phyloP scores from a whole-genome alignment of 2,888 invertebrate species.

The Trichopria drosophilae region DNA sequence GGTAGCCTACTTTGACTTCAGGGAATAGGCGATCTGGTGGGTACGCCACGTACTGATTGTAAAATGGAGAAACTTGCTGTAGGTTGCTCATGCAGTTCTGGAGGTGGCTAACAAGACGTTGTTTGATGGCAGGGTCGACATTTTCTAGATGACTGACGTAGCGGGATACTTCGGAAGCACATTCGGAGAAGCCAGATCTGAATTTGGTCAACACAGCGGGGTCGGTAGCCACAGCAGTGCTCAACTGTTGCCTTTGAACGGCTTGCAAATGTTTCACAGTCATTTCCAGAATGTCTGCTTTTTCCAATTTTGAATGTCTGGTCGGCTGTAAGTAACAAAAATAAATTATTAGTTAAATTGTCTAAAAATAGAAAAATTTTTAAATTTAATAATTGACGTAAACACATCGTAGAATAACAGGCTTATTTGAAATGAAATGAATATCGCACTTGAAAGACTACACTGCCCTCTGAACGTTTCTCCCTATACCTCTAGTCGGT shows the following conservation, averaged over 20 bases:
- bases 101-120: constrained; percentile 69
- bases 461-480: too few species aligned
- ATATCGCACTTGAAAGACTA: neutral
- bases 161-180: constrained; percentile 79
- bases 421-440: neutral
- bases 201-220: constrained; percentile 83
- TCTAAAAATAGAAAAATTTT: too few species aligned
- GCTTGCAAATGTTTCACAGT: constrained; percentile 91
- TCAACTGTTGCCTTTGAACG: constrained; percentile 83
- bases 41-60: constrained; percentile 56
- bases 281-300: constrained; percentile 94
- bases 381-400: too few species aligned
- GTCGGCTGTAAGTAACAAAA: constrained; percentile 72
- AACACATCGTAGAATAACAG: too few species aligned
- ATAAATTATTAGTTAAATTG: constrained; percentile 30
- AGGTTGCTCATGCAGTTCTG: constrained; percentile 68
- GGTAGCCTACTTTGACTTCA: constrained; percentile 56
- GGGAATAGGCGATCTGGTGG: constrained; percentile 57
- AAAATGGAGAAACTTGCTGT: constrained; percentile 60
- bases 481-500: too few species aligned
- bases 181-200: constrained; percentile 85
- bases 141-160: constrained; percentile 71
- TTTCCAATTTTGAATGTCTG: constrained; percentile 91
- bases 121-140: constrained; percentile 65
- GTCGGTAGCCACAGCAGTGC: constrained; percentile 80